Evolutionary conservation across 2,113 vertebrate species (phyloP).

Genomic region (Pituophis catenifer): DNA sequence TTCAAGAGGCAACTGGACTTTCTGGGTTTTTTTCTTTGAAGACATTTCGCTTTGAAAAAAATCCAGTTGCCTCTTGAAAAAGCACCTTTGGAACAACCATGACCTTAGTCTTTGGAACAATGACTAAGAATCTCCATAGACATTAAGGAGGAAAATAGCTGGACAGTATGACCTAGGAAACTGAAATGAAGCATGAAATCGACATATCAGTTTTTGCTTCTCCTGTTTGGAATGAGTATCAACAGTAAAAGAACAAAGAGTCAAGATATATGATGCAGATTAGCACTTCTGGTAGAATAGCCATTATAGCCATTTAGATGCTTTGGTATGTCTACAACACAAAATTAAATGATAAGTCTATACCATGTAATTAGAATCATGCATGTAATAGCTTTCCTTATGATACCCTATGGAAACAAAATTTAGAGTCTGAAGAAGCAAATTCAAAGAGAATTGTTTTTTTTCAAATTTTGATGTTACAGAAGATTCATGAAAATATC

Average conservation of each 20-base stretch:
- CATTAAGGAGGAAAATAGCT: not conserved
- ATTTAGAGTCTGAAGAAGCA: not conserved
- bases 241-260: not conserved
- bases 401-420: not conserved
- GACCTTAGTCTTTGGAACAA: no score
- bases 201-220: not conserved
- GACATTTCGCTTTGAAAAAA: no score
- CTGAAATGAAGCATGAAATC: not conserved
- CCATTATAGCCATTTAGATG: not conserved
- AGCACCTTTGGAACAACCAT: no score
- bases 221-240: not conserved
- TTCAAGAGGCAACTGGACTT: no score
- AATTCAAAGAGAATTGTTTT: not conserved
- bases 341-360: not conserved
- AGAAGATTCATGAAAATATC: not conserved
- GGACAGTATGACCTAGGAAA: not conserved
- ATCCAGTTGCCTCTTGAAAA: no score
- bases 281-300: not conserved
- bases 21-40: no score
- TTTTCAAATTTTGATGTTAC: not conserved
- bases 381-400: not conserved
- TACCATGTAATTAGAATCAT: not conserved
- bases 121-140: no score
- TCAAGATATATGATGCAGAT: not conserved
- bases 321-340: no score